Evolutionary conservation across 2,113 vertebrate genomes (phyloP).

Genomic region (Urocolius indicus): DNA sequence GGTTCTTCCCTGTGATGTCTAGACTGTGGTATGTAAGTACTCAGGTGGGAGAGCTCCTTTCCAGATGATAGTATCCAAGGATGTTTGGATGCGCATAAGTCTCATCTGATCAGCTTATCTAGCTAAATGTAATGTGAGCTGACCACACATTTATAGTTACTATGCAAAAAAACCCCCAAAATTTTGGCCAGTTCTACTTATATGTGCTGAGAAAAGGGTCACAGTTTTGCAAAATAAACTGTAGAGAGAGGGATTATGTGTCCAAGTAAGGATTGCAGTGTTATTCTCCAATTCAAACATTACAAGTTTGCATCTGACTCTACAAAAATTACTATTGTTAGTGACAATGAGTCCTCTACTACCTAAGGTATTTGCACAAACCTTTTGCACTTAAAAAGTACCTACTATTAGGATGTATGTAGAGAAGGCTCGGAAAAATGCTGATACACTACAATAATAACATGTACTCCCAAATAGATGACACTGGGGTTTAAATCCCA

Average conservation of each 20-base stretch:
- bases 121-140: not conserved
- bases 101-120: not conserved
- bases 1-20: not conserved
- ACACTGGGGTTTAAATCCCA: not conserved
- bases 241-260: rapidly evolving
- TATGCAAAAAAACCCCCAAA: not conserved
- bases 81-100: not conserved
- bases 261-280: not conserved
- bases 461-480: not conserved
- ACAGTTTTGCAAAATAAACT: not conserved
- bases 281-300: not conserved
- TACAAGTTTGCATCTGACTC: not conserved
- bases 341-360: not conserved
- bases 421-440: not conserved
- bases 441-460: not conserved
- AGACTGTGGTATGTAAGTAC: not conserved
- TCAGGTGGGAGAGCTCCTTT: not conserved
- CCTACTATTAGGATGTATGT: rapidly evolving
- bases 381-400: not conserved
- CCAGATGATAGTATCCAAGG: not conserved
- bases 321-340: not conserved
- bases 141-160: not conserved
- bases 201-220: not conserved
- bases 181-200: not conserved
- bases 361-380: not conserved